Percentiles rank a stretch among this genome's conserved stretches.
Evolutionary conservation across 2,888 invertebrate genomes (phyloP).

Genomic region (Pachymerium ferrugineum): DNA sequence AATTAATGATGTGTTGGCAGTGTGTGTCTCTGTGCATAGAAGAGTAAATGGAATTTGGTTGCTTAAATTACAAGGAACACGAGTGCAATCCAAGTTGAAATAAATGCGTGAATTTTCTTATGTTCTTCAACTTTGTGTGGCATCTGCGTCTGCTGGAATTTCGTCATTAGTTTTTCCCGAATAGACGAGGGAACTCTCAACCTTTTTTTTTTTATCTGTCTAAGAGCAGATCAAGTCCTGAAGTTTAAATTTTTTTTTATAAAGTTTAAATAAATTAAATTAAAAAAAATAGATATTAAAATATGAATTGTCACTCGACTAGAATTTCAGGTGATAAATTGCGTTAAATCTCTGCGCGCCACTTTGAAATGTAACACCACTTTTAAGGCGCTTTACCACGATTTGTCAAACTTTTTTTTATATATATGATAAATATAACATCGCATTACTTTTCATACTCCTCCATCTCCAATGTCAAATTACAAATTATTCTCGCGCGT

Average conservation of each 20-base stretch:
- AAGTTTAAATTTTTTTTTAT: not conserved
- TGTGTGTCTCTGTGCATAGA: not conserved
- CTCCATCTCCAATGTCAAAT: constrained; percentile 20
- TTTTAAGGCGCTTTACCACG: constrained; percentile 22
- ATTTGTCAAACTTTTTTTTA: constrained; percentile 17
- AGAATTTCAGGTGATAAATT: not conserved
- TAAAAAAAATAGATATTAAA: too few relatives aligned
- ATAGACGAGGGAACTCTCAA: constrained; percentile 16
- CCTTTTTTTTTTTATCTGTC: not conserved
- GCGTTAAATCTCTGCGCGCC: not conserved
- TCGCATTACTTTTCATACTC: constrained; percentile 4
- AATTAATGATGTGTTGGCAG: constrained; percentile 12
- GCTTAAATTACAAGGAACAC: constrained; percentile 24
- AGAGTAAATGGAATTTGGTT: constrained; percentile 2
- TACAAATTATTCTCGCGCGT: constrained; percentile 20
- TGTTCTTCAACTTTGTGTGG: constrained; percentile 25
- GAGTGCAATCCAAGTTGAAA: constrained; percentile 16
- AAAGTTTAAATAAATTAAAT: not conserved
- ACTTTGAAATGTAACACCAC: constrained; percentile 25
- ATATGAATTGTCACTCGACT: not conserved
- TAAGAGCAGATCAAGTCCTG: not conserved
- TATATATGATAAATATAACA: not conserved
- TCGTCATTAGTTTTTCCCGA: constrained; percentile 20
- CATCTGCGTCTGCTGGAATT: constrained; percentile 19
- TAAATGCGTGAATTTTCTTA: constrained; percentile 20